phyloP scores from a whole-genome alignment of 2,113 vertebrate species.

The Prionailurus viverrinus region DNA sequence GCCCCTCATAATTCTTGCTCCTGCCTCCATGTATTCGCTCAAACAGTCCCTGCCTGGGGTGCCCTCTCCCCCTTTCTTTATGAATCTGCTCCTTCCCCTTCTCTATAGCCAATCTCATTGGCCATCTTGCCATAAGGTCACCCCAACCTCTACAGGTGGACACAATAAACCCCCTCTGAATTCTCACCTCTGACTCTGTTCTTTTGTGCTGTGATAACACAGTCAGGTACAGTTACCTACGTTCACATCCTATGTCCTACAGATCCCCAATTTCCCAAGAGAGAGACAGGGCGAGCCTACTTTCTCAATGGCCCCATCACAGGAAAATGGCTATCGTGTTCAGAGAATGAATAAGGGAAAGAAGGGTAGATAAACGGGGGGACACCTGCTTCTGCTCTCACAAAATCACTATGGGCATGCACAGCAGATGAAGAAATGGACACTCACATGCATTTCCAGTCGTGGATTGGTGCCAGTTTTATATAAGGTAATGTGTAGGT shows the following conservation, averaged over 20 bases:
- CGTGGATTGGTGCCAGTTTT: background rate
- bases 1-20: background rate
- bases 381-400: background rate
- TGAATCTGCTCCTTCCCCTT: background rate
- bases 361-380: background rate
- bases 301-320: background rate
- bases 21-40: background rate
- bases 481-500: background rate
- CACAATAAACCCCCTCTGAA: background rate
- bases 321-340: background rate
- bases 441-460: background rate
- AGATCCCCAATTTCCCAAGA: background rate
- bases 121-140: background rate
- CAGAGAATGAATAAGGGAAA: background rate
- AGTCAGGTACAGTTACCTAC: background rate
- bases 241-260: background rate
- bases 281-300: background rate
- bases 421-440: background rate
- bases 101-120: background rate
- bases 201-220: background rate
- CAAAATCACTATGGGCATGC: background rate
- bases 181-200: background rate
- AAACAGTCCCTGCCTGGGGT: fast-evolving
- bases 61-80: background rate
- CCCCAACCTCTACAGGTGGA: background rate